phyloP scores from a whole-genome alignment of 2,113 vertebrate genomes.

The Poicephalus meyeri region DNA sequence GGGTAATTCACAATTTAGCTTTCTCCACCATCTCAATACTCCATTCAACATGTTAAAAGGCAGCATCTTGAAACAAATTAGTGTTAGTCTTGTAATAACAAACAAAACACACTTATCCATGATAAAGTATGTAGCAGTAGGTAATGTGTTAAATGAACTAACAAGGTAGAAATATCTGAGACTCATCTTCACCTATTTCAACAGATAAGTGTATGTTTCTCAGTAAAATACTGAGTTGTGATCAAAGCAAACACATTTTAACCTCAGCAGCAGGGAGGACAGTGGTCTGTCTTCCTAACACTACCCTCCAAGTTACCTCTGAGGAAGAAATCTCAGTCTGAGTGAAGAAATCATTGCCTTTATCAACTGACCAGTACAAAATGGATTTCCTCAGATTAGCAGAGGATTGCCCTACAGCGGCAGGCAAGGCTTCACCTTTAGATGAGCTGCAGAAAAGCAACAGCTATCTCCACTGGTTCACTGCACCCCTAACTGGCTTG shows the following conservation, averaged over 20 bases:
- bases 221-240: neutral
- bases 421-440: neutral
- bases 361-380: constrained; percentile 3
- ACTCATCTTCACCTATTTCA: neutral
- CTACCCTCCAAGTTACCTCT: neutral
- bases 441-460: neutral
- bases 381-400: constrained; percentile 40
- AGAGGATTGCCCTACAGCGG: neutral
- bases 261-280: neutral
- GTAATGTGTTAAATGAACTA: neutral
- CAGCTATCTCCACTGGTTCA: neutral
- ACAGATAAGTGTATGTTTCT: neutral
- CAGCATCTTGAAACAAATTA: neutral
- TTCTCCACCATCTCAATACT: neutral
- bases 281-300: neutral
- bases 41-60: neutral
- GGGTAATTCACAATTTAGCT: neutral
- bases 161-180: neutral
- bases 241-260: neutral
- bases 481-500: neutral
- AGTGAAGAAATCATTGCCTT: neutral
- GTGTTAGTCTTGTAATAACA: neutral
- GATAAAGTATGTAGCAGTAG: neutral
- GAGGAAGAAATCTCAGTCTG: neutral
- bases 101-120: neutral